These are phyloP conservation scores for Batillaria attramentaria DNA, from an alignment of 1,140 invertebrate genomes.

Conservation along the genomic window DNA sequence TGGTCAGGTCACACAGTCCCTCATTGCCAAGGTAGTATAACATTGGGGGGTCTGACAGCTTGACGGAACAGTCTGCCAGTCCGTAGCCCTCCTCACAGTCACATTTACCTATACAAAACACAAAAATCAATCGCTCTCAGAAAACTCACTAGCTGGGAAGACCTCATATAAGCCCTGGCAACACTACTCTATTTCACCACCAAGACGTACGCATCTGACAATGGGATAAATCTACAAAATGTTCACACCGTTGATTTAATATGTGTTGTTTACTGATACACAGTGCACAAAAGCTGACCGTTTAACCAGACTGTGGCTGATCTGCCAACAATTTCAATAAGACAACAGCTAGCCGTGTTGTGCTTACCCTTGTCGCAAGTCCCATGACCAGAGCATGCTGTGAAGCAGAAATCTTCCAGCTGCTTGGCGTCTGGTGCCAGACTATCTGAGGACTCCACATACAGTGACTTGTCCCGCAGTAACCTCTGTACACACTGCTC, in stretches of 20 bases:
- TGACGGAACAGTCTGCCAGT: conserved; percentile 49
- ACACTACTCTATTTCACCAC: too few relatives aligned
- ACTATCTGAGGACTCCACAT: conserved; percentile 23
- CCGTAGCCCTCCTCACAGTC: conserved; percentile 43
- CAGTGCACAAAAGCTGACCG: too few relatives aligned
- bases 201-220: too few relatives aligned
- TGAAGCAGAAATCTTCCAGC: conserved; percentile 42
- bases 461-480: conserved; percentile 36
- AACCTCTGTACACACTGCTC: conserved; percentile 38
- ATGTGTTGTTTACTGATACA: too few relatives aligned
- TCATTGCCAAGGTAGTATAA: conserved; percentile 32
- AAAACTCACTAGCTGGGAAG: too few relatives aligned
- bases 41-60: conserved; percentile 33
- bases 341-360: background rate
- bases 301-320: background rate
- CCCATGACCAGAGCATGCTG: conserved; percentile 40
- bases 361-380: conserved; percentile 36
- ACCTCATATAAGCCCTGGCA: too few relatives aligned
- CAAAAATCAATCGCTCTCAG: background rate
- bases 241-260: too few relatives aligned
- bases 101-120: conserved; percentile 43
- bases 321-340: background rate
- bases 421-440: background rate
- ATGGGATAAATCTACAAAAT: too few relatives aligned
- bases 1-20: conserved; percentile 37